Base-by-base conservation (phyloP, 2,797 vertebrate genomes). In the Fistularia tabacaria region DNA sequence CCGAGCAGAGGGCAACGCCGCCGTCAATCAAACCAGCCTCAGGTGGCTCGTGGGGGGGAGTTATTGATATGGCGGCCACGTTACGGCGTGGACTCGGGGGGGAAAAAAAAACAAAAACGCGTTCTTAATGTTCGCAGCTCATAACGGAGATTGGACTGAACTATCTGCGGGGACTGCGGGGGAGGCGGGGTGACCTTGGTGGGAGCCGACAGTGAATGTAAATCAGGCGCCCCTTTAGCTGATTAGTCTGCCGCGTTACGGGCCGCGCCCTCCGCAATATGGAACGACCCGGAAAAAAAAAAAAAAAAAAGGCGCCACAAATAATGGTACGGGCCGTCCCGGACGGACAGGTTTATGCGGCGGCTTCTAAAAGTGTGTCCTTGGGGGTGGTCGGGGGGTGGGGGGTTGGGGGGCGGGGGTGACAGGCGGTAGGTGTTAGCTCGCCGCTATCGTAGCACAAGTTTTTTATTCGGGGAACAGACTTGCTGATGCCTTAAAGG, bases 201-300 rank as follows among this genome's bases (percentile, higher is more conserved):
- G 13, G 51, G 69, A 57, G 52, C 44, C 79, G 82, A 83, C 77
- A 79, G 68, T 51, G 70, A 71, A 85, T 79, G 73, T 85, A 85
- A 88, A 86, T 88, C 83, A 83, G 11, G 1, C 7, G 49, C 6
- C 49, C 73, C 76, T 77, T 81, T 76, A 66, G 73, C 62, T 88
- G 83, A 88, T 88, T 87, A 74, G 74, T 85, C 70, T 84, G 69
- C 60, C 70, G 67, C 69, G 73, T n/a, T 63, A 62, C 51, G 49
- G 49, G 62, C 59, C 54, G 8, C 73, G 71, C 57, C 14, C 71
- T 61, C 73, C 64, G 69, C 81, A 77, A 79, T 80, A 73, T 54
- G 54, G 38, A 79, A 44, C 54, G 52, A 50, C 54, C 54, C 49
- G 51, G 9, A 14, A 62, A 59, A 64, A 58, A 10, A 15, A 13